These are phyloP conservation scores for Bombus ignitus DNA, from an alignment of 1,140 invertebrate genomes.

Conservation along the genomic window DNA sequence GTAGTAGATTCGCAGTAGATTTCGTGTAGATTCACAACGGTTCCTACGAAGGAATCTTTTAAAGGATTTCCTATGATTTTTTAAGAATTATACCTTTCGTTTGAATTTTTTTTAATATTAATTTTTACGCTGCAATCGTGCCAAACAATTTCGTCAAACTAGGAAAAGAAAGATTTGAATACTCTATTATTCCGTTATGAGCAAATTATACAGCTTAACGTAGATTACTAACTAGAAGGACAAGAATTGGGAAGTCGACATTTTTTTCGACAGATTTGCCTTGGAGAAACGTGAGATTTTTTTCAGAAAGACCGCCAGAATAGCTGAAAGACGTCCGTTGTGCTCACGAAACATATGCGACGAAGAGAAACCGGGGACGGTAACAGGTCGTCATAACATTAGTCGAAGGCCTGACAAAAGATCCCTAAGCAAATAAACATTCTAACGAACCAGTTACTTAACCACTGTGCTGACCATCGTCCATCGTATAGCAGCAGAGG, in stretches of 20 bases:
- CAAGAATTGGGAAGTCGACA: neutral
- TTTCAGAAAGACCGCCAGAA: constrained; percentile 16
- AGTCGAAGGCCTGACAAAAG: constrained; percentile 75
- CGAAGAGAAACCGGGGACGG: constrained; percentile 62
- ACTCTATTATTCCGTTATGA: neutral
- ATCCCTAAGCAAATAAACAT: constrained; percentile 82
- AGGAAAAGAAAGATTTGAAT: neutral
- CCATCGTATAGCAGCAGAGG: constrained; percentile 39
- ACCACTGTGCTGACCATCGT: constrained; percentile 71
- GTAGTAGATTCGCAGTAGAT: no score
- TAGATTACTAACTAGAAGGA: constrained; percentile 26
- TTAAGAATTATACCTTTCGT: no score
- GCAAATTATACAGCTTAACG: neutral
- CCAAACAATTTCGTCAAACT: neutral
- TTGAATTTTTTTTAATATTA: no score
- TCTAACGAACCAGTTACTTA: constrained; percentile 83
- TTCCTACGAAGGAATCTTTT: no score
- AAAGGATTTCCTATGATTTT: no score
- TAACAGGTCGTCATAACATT: constrained; percentile 82
- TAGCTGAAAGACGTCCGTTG: constrained; percentile 50
- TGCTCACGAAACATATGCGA: constrained; percentile 59
- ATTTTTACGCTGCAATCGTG: no score
- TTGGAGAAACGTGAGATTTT: constrained; percentile 47
- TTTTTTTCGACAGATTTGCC: neutral
- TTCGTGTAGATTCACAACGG: no score